A percentile compares a stretch with the other conserved stretches of the same genome.
These are phyloP conservation scores for Conus betulinus DNA, from an alignment of 1,140 invertebrate genomes.

Conservation along the genomic window DNA sequence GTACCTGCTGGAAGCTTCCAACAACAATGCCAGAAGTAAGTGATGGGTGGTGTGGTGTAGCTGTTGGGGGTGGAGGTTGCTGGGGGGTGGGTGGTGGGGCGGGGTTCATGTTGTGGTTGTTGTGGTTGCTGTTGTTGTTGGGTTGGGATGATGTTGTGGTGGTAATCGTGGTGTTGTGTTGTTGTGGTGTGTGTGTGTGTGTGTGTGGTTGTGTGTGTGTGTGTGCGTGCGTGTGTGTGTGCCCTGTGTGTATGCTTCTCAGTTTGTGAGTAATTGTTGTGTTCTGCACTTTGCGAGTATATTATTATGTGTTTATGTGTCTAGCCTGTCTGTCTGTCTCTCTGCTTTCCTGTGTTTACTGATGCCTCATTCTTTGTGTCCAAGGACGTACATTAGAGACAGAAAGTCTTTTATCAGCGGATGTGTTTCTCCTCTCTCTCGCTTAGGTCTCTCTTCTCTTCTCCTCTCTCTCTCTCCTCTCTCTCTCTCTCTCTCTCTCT, in stretches of 20 bases:
- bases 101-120: background rate
- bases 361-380: background rate
- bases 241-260: slow-evolving; percentile 7
- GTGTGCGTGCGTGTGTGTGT: background rate
- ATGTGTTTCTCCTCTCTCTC: no score
- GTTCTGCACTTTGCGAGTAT: background rate
- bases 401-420: no score
- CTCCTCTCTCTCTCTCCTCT: background rate
- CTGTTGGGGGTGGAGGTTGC: background rate
- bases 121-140: background rate
- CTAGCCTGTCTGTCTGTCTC: no score
- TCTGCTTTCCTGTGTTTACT: background rate
- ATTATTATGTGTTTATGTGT: background rate
- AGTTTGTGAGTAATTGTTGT: background rate
- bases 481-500: background rate
- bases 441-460: background rate
- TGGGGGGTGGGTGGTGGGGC: background rate
- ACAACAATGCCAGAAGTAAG: slow-evolving; percentile 53
- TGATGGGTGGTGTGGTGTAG: background rate
- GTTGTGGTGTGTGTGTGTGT: background rate
- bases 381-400: no score
- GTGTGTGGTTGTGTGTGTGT: background rate
- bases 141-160: background rate
- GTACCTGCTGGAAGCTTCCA: slow-evolving; percentile 33
- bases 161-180: background rate